phyloP scores from a whole-genome alignment of 2,797 vertebrate species.

The Hydrocynus forskahlii region DNA sequence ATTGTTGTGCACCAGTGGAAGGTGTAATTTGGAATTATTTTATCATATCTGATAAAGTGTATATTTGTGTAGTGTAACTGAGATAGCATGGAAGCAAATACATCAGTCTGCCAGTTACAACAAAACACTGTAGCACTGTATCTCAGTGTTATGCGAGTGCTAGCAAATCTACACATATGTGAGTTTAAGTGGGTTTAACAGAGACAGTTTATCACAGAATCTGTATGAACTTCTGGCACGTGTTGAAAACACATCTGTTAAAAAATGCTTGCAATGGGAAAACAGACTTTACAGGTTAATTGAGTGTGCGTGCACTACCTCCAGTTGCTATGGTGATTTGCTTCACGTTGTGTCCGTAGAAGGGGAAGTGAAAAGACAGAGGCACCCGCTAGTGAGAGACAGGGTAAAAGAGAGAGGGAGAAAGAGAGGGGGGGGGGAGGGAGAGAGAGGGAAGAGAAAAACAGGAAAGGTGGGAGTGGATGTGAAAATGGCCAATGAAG shows the following conservation, averaged over 20 bases:
- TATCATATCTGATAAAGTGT: no score
- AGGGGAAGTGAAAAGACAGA: constrained; percentile 95
- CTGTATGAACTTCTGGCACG: no score
- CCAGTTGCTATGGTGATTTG: constrained; percentile 95
- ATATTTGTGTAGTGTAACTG: no score
- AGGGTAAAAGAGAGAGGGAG: constrained; percentile 14
- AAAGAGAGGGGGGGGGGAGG: background rate
- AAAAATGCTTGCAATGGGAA: background rate
- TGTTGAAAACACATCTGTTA: background rate
- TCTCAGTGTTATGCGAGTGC: no score
- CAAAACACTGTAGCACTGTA: background rate
- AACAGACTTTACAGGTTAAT: constrained; percentile 3
- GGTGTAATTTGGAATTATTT: no score
- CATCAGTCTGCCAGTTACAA: no score
- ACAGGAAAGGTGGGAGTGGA: constrained; percentile 29
- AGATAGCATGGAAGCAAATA: no score
- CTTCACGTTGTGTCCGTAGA: constrained; percentile 91
- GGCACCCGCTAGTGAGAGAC: constrained; percentile 81
- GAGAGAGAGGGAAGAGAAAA: constrained; percentile 8
- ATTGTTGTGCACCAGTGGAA: background rate
- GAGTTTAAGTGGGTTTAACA: no score
- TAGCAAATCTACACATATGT: no score
- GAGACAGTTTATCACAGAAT: no score
- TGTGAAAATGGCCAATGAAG: constrained; percentile 24
- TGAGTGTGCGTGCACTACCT: constrained; percentile 75